These are phyloP conservation scores for Pelmatolapia mariae DNA, from an alignment of 2,113 vertebrate genomes.

Conservation along the genomic window DNA sequence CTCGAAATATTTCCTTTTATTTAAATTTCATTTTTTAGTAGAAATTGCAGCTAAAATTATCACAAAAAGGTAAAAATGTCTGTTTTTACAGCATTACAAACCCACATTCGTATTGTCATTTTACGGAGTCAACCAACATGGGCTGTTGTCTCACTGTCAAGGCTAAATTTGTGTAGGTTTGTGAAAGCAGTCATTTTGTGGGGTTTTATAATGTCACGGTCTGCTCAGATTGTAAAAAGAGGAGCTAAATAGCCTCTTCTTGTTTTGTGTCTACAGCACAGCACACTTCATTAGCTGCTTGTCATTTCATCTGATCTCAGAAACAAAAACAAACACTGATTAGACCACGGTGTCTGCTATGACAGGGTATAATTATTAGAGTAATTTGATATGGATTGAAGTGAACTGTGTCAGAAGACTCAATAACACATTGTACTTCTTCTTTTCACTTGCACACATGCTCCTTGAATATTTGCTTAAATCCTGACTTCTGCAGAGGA, in stretches of 20 bases:
- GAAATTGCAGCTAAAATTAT: neutral
- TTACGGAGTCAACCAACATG: neutral
- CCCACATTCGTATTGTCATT: neutral
- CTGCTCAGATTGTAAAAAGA: neutral
- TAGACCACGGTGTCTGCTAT: neutral
- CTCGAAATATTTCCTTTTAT: neutral
- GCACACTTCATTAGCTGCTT: slow-evolving; percentile 11
- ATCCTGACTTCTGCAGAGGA: neutral
- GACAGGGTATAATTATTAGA: slow-evolving; percentile 6
- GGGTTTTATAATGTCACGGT: neutral
- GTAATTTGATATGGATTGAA: neutral
- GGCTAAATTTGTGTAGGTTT: neutral
- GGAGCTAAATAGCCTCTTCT: neutral
- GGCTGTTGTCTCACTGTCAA: neutral
- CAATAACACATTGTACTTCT: neutral
- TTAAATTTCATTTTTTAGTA: neutral
- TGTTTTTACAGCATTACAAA: neutral
- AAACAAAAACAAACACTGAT: slow-evolving; percentile 18
- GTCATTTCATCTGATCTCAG: neutral
- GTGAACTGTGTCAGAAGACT: neutral
- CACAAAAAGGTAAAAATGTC: neutral
- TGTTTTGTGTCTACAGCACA: neutral
- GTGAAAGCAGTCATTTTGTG: neutral
- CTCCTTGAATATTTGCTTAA: neutral
- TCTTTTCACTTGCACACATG: neutral